phyloP scores from a whole-genome alignment of 2,888 invertebrate species.

The Agrypnus murinus region DNA sequence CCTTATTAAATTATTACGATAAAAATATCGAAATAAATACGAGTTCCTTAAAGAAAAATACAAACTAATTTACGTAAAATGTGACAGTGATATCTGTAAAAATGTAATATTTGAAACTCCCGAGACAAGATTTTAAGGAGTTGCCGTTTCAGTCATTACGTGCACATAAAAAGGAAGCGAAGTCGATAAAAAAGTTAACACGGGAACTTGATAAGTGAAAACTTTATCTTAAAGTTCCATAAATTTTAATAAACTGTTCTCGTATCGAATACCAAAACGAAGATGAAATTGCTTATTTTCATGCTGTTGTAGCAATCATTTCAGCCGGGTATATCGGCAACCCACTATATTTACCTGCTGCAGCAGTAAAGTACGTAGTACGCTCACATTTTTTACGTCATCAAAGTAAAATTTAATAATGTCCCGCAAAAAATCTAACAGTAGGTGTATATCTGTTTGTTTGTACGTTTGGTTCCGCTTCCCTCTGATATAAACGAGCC shows the following conservation, averaged over 20 bases:
- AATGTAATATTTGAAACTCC: slow-evolving; percentile 42
- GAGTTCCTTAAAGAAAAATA: background rate
- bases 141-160: slow-evolving; percentile 62
- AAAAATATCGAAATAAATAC: slow-evolving; percentile 8
- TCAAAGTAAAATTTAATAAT: slow-evolving; percentile 43
- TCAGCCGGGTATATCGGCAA: slow-evolving; percentile 41
- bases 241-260: slow-evolving; percentile 53
- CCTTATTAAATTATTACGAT: slow-evolving; percentile 1
- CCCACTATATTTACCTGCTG: slow-evolving; percentile 40
- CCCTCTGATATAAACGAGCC: slow-evolving; percentile 51
- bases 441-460: slow-evolving; percentile 50
- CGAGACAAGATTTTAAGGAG: slow-evolving; percentile 53
- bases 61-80: slow-evolving; percentile 32
- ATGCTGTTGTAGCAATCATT: slow-evolving; percentile 39
- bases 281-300: slow-evolving; percentile 49
- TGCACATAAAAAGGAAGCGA: slow-evolving; percentile 60
- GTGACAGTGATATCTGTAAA: slow-evolving; percentile 45
- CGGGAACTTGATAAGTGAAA: slow-evolving; percentile 59
- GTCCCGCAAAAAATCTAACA: slow-evolving; percentile 42
- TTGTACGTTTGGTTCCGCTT: slow-evolving; percentile 46
- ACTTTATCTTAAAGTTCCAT: slow-evolving; percentile 56
- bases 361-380: slow-evolving; percentile 16
- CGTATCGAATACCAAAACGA: slow-evolving; percentile 51
- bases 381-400: slow-evolving; percentile 19
- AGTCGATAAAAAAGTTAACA: slow-evolving; percentile 60